These are phyloP conservation scores for Cryptus viduatorius DNA, from an alignment of 2,888 invertebrate species.

Conservation along the genomic window DNA sequence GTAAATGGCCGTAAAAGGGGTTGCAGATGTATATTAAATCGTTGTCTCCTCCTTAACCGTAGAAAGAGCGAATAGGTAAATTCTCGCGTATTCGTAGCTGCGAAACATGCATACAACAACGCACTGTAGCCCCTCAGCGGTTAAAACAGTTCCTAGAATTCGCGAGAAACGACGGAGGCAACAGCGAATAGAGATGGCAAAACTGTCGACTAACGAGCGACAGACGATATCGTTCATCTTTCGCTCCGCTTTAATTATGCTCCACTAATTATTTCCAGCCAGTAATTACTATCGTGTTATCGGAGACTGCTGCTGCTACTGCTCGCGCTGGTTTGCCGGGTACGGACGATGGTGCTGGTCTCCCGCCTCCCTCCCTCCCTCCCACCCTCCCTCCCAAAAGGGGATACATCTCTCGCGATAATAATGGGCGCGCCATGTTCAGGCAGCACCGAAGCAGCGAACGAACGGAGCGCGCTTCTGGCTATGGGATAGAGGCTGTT, in stretches of 20 bases:
- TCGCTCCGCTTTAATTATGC: constrained; percentile 81
- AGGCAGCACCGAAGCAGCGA: constrained; percentile 51
- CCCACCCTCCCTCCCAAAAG: constrained; percentile 73
- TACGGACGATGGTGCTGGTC: constrained; percentile 27
- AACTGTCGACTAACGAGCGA: constrained; percentile 82
- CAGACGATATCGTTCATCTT: constrained; percentile 83
- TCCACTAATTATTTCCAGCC: constrained; percentile 82
- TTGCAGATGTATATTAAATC: not conserved
- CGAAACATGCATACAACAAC: too few species aligned
- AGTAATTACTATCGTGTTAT: constrained; percentile 82
- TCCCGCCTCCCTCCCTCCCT: constrained; percentile 27
- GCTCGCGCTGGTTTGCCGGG: constrained; percentile 39
- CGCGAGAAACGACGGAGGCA: constrained; percentile 40
- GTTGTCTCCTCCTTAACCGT: not conserved
- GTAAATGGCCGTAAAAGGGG: too few species aligned
- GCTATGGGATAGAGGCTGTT: constrained; percentile 36
- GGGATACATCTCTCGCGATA: constrained; percentile 78
- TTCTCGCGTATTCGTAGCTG: not conserved
- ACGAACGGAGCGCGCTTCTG: constrained; percentile 37
- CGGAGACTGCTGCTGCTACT: constrained; percentile 75
- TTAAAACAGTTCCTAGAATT: constrained; percentile 10
- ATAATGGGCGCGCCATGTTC: constrained; percentile 73
- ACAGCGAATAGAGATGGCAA: constrained; percentile 74
- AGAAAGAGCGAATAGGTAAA: not conserved
- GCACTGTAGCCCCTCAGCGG: not conserved